Evolutionary conservation across 2,797 vertebrate genomes (phyloP).

Genomic region (Malurus splendens): DNA sequence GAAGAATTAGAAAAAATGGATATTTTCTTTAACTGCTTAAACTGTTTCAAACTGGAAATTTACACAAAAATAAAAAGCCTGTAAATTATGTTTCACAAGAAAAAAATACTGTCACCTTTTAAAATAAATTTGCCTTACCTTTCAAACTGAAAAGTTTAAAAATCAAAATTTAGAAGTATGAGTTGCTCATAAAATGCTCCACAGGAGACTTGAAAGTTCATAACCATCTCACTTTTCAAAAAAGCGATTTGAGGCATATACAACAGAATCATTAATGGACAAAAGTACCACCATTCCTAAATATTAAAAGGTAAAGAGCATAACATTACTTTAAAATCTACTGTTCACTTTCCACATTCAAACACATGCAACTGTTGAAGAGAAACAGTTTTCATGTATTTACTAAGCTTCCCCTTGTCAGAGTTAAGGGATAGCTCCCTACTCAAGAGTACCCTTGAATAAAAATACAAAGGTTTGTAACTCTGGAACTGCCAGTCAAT

Average conservation of each 20-base stretch:
- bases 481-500: neutral
- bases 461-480: neutral
- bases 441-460: neutral
- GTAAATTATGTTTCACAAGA: neutral
- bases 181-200: neutral
- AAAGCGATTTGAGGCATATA: neutral
- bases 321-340: neutral
- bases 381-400: neutral
- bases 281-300: neutral
- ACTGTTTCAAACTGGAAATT: neutral
- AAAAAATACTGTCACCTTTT: neutral
- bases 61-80: neutral
- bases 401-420: neutral
- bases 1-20: neutral
- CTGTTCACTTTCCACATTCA: neutral
- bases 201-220: neutral
- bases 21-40: neutral
- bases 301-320: neutral
- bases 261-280: neutral
- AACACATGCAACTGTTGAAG: neutral
- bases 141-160: neutral
- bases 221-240: neutral
- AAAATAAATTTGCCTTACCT: neutral
- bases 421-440: neutral
- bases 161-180: neutral